phyloP scores from a whole-genome alignment of 2,113 vertebrate genomes.

The Lipophrys pholis region DNA sequence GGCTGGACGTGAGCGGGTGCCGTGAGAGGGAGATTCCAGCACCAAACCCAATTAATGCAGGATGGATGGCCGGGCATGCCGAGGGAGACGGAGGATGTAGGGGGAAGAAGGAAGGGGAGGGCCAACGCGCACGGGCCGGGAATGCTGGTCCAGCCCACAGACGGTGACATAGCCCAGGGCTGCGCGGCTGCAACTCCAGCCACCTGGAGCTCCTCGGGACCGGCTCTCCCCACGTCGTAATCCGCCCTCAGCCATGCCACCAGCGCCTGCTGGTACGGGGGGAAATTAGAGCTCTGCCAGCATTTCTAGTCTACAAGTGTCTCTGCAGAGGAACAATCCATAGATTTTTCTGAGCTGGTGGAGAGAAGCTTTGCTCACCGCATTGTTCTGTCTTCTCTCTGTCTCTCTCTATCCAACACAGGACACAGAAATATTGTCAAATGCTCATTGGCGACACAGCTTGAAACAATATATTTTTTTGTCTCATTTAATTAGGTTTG shows the following conservation, averaged over 20 bases:
- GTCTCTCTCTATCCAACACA: background rate
- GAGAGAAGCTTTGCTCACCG: constrained; percentile 40
- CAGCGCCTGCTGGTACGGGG: constrained; percentile 83
- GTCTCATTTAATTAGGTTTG: background rate
- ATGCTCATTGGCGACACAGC: background rate
- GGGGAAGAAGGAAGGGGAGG: constrained; percentile 83
- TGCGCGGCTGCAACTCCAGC: constrained; percentile 86
- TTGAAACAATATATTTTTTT: background rate
- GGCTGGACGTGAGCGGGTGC: constrained; percentile 86
- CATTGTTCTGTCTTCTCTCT: background rate
- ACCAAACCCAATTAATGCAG: constrained; percentile 94
- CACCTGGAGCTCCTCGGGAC: constrained; percentile 89
- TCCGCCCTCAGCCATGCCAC: constrained; percentile 87
- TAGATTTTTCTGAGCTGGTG: constrained; percentile 85
- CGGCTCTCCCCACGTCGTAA: constrained; percentile 86
- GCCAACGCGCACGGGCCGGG: constrained; percentile 9
- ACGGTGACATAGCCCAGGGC: constrained; percentile 60
- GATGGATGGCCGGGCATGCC: constrained; percentile 79
- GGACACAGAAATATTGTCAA: background rate
- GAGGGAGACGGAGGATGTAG: constrained; percentile 83
- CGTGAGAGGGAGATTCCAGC: constrained; percentile 85
- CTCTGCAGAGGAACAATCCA: constrained; percentile 87
- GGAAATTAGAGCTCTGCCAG: constrained; percentile 88
- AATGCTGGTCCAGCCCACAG: constrained; percentile 43
- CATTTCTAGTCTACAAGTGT: constrained; percentile 82